phyloP scores from a whole-genome alignment of 2,888 invertebrate species.

The Polietes domitor region DNA sequence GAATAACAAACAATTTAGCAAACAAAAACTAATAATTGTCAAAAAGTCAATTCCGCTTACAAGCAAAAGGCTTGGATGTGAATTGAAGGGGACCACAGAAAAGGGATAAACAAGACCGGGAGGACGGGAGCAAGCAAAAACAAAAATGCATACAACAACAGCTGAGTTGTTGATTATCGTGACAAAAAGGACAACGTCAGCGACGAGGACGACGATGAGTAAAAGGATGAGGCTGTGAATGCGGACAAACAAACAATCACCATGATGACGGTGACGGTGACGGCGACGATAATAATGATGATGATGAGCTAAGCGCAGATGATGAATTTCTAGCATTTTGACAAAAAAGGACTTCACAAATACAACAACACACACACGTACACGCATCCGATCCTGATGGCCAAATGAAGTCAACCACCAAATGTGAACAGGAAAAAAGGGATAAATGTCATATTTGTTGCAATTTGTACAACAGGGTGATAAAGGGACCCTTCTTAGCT shows the following conservation, averaged over 20 bases:
- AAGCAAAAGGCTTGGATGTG: constrained; percentile 69
- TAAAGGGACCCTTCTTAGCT: constrained; percentile 45
- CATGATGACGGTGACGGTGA: constrained; percentile 56
- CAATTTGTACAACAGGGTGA: constrained; percentile 63
- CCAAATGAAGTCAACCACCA: constrained; percentile 62
- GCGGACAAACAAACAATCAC: constrained; percentile 25
- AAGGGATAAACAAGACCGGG: constrained; percentile 14
- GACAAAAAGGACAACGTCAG: constrained; percentile 56
- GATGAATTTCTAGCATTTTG: constrained; percentile 59
- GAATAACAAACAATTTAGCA: constrained; percentile 76
- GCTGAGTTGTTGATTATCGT: constrained; percentile 67
- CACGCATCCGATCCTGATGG: not conserved
- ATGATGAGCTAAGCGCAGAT: constrained; percentile 58
- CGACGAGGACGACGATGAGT: constrained; percentile 19
- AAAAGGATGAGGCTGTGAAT: constrained; percentile 21
- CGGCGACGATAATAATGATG: constrained; percentile 63
- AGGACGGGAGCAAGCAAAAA: not conserved
- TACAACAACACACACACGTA: constrained; percentile 5
- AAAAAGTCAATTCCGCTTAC: constrained; percentile 76
- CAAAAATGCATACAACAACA: constrained; percentile 54
- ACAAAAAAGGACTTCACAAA: constrained; percentile 28
- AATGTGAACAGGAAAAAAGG: constrained; percentile 61
- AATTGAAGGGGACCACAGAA: not conserved
- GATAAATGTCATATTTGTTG: constrained; percentile 70
- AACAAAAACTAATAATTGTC: constrained; percentile 78